Conservation (phyloP, 2,797 vertebrate species). For the Capromys pilorides region DNA sequence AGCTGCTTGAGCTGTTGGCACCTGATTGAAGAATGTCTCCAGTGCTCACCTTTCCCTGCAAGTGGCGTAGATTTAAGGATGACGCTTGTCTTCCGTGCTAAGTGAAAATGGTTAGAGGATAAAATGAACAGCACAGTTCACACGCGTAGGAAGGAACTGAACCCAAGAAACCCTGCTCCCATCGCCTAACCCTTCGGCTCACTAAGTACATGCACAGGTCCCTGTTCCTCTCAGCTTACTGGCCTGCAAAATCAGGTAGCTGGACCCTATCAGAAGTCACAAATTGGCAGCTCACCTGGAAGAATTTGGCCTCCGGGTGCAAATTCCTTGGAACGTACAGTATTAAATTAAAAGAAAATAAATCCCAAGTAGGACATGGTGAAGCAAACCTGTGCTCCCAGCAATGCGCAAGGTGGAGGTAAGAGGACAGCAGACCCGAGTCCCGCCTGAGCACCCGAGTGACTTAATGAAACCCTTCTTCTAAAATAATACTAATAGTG, state of each 20-base stretch:
- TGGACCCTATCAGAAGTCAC: background rate
- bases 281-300: background rate
- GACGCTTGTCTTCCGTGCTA: background rate
- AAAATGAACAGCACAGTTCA: background rate
- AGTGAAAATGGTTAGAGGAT: background rate
- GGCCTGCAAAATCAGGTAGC: background rate
- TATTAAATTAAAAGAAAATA: background rate
- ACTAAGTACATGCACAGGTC: too few species aligned
- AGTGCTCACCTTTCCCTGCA: background rate
- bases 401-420: background rate
- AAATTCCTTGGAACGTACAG: background rate
- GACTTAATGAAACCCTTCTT: background rate
- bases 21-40: background rate
- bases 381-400: background rate
- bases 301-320: background rate
- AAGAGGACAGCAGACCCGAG: background rate
- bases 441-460: background rate
- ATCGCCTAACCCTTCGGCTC: background rate
- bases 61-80: background rate
- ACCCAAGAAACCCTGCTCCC: background rate
- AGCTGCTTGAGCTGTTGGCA: background rate
- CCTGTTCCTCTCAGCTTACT: background rate
- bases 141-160: background rate
- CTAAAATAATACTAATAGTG: background rate
- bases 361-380: background rate